Percentiles rank a stretch among this genome's conserved stretches.
Evolutionary conservation across 2,888 invertebrate species (phyloP).

Genomic region (Lepetodrilus schrolli): DNA sequence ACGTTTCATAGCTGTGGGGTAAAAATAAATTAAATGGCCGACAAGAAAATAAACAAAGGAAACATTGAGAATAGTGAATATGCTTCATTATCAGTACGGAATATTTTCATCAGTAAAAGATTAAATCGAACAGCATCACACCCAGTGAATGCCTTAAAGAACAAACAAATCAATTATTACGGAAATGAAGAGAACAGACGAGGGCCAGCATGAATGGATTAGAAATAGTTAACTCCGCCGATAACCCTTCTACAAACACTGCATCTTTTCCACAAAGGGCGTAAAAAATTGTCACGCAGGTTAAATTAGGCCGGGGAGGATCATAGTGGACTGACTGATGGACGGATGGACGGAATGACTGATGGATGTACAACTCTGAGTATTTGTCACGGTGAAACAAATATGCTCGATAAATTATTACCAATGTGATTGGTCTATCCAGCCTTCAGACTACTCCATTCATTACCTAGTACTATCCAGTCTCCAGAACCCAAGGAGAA

Average conservation of each 20-base stretch:
- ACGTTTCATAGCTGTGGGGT: neutral
- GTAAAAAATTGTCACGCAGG: neutral
- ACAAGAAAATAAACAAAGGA: neutral
- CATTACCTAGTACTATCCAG: too few species aligned
- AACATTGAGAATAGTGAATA: constrained; percentile 4
- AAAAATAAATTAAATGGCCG: constrained; percentile 13
- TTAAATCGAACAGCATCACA: neutral
- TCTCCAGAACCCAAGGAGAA: too few species aligned
- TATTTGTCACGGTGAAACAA: constrained; percentile 1
- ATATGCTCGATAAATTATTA: neutral
- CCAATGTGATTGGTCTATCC: too few species aligned
- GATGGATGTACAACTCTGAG: too few species aligned
- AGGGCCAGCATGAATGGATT: neutral
- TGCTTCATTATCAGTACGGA: neutral
- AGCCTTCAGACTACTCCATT: too few species aligned
- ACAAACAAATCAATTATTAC: constrained; percentile 22
- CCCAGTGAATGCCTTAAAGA: neutral
- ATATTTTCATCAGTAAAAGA: constrained; percentile 14
- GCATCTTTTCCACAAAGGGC: constrained; percentile 7
- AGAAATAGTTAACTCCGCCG: neutral
- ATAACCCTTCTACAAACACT: constrained; percentile 15
- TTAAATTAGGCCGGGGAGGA: neutral
- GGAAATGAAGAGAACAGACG: neutral
- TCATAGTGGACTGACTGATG: neutral
- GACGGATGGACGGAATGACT: neutral